A percentile compares a stretch with the other conserved stretches of the same genome.
Evolutionary conservation across 2,888 invertebrate species (phyloP).

Genomic region (Odontocolon sp.): DNA sequence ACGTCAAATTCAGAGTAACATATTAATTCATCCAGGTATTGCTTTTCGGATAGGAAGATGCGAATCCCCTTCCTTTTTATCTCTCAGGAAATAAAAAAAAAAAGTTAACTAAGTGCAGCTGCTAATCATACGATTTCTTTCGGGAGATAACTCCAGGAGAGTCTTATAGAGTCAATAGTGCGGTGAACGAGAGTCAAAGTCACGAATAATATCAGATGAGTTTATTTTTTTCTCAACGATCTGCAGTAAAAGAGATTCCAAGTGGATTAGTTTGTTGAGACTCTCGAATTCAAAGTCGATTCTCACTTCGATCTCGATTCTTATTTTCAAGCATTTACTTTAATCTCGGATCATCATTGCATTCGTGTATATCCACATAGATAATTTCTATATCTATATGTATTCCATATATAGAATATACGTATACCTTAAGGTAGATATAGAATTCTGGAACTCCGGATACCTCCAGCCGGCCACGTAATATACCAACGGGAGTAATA

Average conservation of each 20-base stretch:
- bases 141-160: conserved; percentile 25
- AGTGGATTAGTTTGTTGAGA: background rate
- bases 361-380: background rate
- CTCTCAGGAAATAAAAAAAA: conserved; percentile 27
- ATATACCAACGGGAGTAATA: conserved; percentile 61
- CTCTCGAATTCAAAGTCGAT: conserved; percentile 9
- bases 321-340: background rate
- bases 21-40: no score
- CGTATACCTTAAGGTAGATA: background rate
- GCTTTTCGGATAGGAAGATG: background rate
- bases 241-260: conserved; percentile 3
- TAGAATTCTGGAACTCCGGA: conserved; percentile 36
- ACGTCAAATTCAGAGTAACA: background rate
- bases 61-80: background rate
- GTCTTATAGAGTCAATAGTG: conserved; percentile 3
- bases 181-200: background rate
- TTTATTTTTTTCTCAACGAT: background rate
- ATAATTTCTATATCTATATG: background rate
- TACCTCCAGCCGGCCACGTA: conserved; percentile 34
- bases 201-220: background rate
- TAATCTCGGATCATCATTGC: background rate
- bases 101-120: conserved; percentile 33
- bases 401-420: background rate
- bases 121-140: conserved; percentile 36
- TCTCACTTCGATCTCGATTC: background rate